phyloP scores from a whole-genome alignment of 1,140 invertebrate genomes.

The Colletes latitarsis region DNA sequence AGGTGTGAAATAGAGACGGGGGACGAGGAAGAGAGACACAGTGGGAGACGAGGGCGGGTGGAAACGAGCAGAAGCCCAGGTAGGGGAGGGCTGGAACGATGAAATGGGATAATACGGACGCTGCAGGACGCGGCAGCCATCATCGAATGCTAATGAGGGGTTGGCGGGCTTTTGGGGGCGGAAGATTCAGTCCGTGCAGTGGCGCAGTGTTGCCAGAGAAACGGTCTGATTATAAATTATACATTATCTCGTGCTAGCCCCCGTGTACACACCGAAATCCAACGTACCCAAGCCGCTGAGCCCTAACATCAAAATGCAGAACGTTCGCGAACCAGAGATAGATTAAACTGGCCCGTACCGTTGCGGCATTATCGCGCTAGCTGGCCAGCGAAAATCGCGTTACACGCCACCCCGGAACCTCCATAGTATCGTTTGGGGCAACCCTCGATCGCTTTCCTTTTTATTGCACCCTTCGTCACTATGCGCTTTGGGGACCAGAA shows the following conservation, averaged over 20 bases:
- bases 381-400: constrained; percentile 9
- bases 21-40: constrained; percentile 24
- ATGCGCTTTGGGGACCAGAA: too few species aligned
- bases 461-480: not conserved
- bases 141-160: constrained; percentile 82
- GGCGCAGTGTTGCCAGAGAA: constrained; percentile 66
- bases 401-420: too few species aligned
- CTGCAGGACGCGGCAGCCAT: constrained; percentile 81
- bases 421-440: not conserved
- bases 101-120: constrained; percentile 77
- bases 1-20: constrained; percentile 36
- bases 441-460: not conserved
- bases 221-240: constrained; percentile 82
- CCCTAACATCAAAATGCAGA: constrained; percentile 58
- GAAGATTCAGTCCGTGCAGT: constrained; percentile 63
- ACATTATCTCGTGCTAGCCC: constrained; percentile 78
- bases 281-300: constrained; percentile 54
- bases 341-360: constrained; percentile 47
- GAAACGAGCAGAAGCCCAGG: constrained; percentile 50
- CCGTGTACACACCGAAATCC: constrained; percentile 73
- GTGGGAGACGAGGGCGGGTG: constrained; percentile 35
- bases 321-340: constrained; percentile 43
- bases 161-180: constrained; percentile 74
- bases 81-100: constrained; percentile 59
- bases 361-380: not conserved